Base-by-base conservation (phyloP, 2,113 vertebrate species). In the Triplophysa siluroides region DNA sequence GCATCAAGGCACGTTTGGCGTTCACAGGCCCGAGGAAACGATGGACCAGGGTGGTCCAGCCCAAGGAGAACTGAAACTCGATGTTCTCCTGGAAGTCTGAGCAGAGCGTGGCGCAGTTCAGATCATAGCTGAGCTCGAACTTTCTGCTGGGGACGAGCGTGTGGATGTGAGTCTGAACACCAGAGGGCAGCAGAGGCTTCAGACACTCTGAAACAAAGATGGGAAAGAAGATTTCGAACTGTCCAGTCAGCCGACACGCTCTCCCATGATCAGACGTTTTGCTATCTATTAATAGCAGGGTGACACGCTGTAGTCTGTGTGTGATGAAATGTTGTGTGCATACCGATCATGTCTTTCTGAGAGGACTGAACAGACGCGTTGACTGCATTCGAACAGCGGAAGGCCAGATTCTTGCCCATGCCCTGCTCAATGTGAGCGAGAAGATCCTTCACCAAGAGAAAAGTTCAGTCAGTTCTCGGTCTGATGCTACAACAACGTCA, bases 71-170 rank as follows among this genome's bases (percentile, higher is more conserved):
- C 82, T 88, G 95, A 89, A 99, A 99, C 71, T 94, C 92, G 5
- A 99, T 96, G 87, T 98, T 95, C 86, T 99, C 98, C 86, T 98
- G 96, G 90, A 99, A 99, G 93, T 98, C 95, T 0, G 90, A 93
- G 89, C 98, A 99, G 29, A 99, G 88, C 19, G 92, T 94, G 26
- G 96, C 92, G 76, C 95, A 99, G 90, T 98, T 99, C 0, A 99
- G 90, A 83, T 98, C 96, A 43, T 99, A 99, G 88, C 95, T 98
- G 43, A 99, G 95, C 91, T 99, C 97, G 89, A 99, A 97, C 88
- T 93, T 97, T 87, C 94, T 93, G 92, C 92, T 95, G 1, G 96
- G 95, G 47, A 97, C 87, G 77, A 98, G 89, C 85, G 94, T 89
- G 85, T 94, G 89, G 76, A 97, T 90, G 84, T 98, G 95, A 85